Percentiles rank a stretch among this genome's conserved stretches.
Conservation (phyloP, 2,888 invertebrate species). For the Pheosia tremula region DNA sequence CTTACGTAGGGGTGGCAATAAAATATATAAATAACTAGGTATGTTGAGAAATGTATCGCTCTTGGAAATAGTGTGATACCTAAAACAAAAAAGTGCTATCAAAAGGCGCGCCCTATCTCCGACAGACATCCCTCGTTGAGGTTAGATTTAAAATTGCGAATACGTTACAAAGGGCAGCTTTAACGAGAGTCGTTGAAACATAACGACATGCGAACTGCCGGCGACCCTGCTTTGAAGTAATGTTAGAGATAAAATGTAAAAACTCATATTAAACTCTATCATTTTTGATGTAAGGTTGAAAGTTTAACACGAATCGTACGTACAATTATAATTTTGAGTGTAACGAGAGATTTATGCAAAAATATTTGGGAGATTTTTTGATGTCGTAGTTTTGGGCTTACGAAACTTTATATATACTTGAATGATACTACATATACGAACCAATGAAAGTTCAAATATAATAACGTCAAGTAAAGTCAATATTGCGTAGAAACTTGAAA, state of each 20-base stretch:
- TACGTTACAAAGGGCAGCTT: constrained; percentile 29
- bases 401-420: background rate
- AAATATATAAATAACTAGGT: too few species aligned
- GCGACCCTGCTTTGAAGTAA: constrained; percentile 15
- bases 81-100: background rate
- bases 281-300: fast-evolving
- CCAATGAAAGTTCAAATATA: too few species aligned
- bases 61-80: too few species aligned
- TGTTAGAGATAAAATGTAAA: constrained; percentile 10
- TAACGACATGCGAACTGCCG: constrained; percentile 26
- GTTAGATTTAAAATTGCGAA: constrained; percentile 19
- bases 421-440: too few species aligned
- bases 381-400: constrained; percentile 11
- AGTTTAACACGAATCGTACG: background rate
- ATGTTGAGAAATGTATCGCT: too few species aligned
- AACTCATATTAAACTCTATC: constrained; percentile 9
- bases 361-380: constrained; percentile 27
- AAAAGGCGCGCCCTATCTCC: constrained; percentile 3
- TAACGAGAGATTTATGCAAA: constrained; percentile 28
- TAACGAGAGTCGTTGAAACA: constrained; percentile 18
- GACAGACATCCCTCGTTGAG: constrained; percentile 9
- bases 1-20: too few species aligned
- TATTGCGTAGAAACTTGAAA: too few species aligned
- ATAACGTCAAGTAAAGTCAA: too few species aligned
- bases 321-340: constrained; percentile 25